These are phyloP conservation scores for Gymnarchus niloticus DNA, from an alignment of 2,113 vertebrate genomes.

Conservation along the genomic window DNA sequence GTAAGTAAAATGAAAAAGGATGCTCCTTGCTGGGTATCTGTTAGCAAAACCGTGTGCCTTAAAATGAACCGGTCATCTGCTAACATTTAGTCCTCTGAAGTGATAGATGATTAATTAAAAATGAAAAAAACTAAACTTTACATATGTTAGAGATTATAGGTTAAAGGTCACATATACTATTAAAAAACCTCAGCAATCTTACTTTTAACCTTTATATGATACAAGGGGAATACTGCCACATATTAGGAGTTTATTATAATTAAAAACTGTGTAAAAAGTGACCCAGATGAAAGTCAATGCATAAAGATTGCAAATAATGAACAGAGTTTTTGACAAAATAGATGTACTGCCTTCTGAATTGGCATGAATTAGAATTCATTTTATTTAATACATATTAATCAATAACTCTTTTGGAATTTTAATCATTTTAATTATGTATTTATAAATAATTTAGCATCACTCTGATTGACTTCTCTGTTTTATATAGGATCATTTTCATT, in stretches of 20 bases:
- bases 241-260: too few species aligned
- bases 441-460: neutral
- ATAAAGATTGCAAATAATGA: neutral
- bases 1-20: neutral
- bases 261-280: neutral
- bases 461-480: neutral
- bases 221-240: too few species aligned
- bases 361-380: neutral
- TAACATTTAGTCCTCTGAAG: neutral
- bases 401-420: neutral
- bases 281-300: neutral
- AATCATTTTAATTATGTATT: neutral
- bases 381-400: neutral
- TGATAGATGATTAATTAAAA: neutral
- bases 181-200: neutral
- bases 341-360: neutral
- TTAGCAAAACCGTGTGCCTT: too few species aligned
- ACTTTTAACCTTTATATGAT: too few species aligned
- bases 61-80: neutral
- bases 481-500: neutral
- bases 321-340: neutral
- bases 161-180: neutral
- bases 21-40: neutral
- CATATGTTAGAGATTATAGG: neutral
- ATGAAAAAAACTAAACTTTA: too few species aligned